Base-by-base conservation (phyloP, 2,888 invertebrate species). In the Agrotis exclamationis region DNA sequence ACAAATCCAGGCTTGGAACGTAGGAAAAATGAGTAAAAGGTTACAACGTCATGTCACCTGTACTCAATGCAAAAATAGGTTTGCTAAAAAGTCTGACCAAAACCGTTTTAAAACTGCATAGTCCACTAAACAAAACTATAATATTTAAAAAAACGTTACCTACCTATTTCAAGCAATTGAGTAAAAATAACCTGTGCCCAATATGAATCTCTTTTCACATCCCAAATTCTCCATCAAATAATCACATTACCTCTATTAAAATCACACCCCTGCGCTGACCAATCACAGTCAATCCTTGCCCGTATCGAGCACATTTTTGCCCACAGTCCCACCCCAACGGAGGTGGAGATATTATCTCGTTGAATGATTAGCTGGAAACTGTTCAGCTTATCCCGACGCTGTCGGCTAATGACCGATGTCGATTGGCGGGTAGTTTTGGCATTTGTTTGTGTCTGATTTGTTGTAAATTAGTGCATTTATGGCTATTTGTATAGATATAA, bases 301-400 rank as follows among this genome's bases (percentile, higher is more conserved):
- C 62, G 54, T 54, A 63, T 50, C 50, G 1, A 20, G 14, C 50
- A 14, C 20, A 50, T 64, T 74, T 24, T 63, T 65, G 59, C 56
- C 71, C 81, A 65, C 63, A 79, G 70, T 56, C 53, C 54, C 20
- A 33, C 72, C 73, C 58, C 24, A 39, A 5, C 20, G 2, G n/a
- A n/a, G n/a, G 14, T n/a, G 44, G 48, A 67, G 86, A 85, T 85
- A 79, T 68, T 83, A 86, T 87, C 87, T 63, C 13, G 22, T 63
- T 84, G 86, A 87, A 80, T 74, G 86, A 87, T 87, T 78, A 78
- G 76, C 74, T 76, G 71, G 69, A 79, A 76, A 81, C 82, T 76
- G 85, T 81, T 76, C 71, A 70, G 67, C 50, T 74, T 70, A 74
- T 67, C 78, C 58, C 60, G 66, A 67, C 67, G 51, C 44, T 63